Conservation (phyloP, 2,888 invertebrate species). For the Salpingus planirostris region DNA sequence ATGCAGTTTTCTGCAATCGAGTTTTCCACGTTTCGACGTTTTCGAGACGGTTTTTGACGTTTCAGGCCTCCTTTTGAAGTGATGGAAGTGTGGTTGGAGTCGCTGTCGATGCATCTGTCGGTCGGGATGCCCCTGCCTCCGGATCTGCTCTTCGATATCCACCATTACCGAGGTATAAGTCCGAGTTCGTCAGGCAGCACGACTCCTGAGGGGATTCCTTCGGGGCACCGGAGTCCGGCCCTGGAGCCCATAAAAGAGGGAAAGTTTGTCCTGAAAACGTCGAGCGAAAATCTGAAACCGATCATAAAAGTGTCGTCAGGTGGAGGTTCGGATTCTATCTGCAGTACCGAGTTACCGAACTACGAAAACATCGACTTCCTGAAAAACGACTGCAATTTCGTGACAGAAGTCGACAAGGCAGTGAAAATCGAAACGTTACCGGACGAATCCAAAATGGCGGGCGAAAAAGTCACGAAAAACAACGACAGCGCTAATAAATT, state of each 20-base stretch:
- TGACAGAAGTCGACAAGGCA: slow-evolving; percentile 20
- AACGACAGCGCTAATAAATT: slow-evolving; percentile 25
- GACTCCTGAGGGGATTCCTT: slow-evolving; percentile 48
- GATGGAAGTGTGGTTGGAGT: slow-evolving; percentile 81
- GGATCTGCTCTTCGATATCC: slow-evolving; percentile 65
- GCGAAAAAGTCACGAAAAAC: slow-evolving; percentile 16
- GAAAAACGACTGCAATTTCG: slow-evolving; percentile 31
- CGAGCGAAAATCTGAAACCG: slow-evolving; percentile 20
- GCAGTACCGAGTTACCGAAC: slow-evolving; percentile 25
- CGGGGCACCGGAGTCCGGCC: slow-evolving; percentile 42
- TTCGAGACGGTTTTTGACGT: slow-evolving; percentile 3
- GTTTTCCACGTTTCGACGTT: background rate
- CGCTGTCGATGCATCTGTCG: slow-evolving; percentile 63
- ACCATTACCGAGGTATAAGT: slow-evolving; percentile 54
- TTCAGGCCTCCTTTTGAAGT: slow-evolving; percentile 80
- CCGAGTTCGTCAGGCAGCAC: slow-evolving; percentile 52
- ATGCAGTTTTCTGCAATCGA: background rate
- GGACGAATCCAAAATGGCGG: slow-evolving; percentile 11
- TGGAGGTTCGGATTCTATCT: no score
- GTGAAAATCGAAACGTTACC: slow-evolving; percentile 23
- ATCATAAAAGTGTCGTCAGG: slow-evolving; percentile 27
- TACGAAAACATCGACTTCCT: slow-evolving; percentile 37
- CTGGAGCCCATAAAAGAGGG: slow-evolving; percentile 50
- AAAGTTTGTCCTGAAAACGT: slow-evolving; percentile 24
- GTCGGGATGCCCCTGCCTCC: slow-evolving; percentile 54